phyloP scores from a whole-genome alignment of 2,888 invertebrate species.

The Dryocosmus kuriphilus region DNA sequence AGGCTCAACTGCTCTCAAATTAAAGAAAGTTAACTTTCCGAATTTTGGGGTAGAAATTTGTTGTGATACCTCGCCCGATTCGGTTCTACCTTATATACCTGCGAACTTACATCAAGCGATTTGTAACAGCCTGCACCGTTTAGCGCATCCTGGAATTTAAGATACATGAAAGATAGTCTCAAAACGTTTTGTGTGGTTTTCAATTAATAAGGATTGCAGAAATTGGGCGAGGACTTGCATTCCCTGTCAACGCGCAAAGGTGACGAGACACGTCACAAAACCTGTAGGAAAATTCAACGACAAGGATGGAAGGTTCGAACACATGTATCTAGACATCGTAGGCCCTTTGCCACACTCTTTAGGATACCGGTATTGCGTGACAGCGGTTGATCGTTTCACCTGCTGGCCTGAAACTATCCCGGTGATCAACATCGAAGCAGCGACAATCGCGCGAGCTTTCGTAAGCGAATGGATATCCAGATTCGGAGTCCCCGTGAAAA shows the following conservation, averaged over 20 bases:
- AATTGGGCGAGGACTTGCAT: conserved; percentile 67
- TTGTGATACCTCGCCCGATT: conserved; percentile 10
- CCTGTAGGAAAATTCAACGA: conserved; percentile 50
- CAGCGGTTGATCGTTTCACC: conserved; percentile 64
- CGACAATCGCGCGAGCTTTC: conserved; percentile 47
- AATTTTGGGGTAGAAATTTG: background rate
- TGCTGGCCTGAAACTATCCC: conserved; percentile 59
- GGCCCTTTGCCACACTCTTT: conserved; percentile 47
- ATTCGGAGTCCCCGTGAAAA: too few relatives aligned
- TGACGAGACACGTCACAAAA: conserved; percentile 60
- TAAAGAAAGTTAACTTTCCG: too few relatives aligned
- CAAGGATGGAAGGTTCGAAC: conserved; percentile 64
- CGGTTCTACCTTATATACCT: conserved; percentile 49
- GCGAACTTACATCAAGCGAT: conserved; percentile 41
- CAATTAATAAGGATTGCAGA: conserved; percentile 67
- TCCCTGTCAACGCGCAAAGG: conserved; percentile 70
- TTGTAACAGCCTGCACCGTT: conserved; percentile 58
- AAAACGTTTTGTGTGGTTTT: conserved; percentile 72
- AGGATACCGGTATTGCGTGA: conserved; percentile 66
- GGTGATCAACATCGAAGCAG: conserved; percentile 50
- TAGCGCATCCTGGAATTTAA: conserved; percentile 61
- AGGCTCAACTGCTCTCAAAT: background rate
- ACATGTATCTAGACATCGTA: conserved; percentile 70
- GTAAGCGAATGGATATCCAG: too few relatives aligned
- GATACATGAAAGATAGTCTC: conserved; percentile 63